Evolutionary conservation across 2,113 vertebrate species (phyloP).

Genomic region (Malurus elegans): DNA sequence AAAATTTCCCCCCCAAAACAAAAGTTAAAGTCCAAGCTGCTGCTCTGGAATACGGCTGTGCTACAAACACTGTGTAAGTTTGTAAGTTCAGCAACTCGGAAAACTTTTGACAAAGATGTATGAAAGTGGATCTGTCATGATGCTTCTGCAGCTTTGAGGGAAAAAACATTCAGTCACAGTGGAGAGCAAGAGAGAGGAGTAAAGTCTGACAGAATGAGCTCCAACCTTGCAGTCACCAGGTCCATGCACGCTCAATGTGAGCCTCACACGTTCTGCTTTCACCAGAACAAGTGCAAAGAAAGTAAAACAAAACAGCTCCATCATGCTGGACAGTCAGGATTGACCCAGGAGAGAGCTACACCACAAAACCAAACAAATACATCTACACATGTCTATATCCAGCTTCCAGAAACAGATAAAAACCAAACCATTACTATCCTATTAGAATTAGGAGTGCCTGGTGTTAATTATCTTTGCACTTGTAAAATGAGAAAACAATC

Average conservation of each 20-base stretch:
- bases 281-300: neutral
- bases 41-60: neutral
- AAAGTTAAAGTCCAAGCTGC: neutral
- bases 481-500: neutral
- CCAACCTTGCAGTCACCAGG: neutral
- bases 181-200: neutral
- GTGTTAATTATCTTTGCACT: neutral
- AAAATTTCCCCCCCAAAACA: neutral
- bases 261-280: neutral
- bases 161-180: neutral
- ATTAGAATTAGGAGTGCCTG: neutral
- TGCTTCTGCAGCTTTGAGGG: neutral
- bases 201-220: neutral
- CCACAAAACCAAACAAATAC: neutral
- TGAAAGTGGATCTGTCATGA: neutral
- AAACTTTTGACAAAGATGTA: neutral
- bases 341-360: neutral
- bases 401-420: neutral
- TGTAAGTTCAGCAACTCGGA: neutral
- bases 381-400: rapidly evolving
- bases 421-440: neutral
- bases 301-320: neutral
- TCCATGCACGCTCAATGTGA: neutral
- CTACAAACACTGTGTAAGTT: neutral
- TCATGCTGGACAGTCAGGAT: neutral